Evolutionary conservation across 2,888 invertebrate genomes (phyloP), one percentile per base, ranked within the genome.

Genomic region (Augochlorella aurata): DNA sequence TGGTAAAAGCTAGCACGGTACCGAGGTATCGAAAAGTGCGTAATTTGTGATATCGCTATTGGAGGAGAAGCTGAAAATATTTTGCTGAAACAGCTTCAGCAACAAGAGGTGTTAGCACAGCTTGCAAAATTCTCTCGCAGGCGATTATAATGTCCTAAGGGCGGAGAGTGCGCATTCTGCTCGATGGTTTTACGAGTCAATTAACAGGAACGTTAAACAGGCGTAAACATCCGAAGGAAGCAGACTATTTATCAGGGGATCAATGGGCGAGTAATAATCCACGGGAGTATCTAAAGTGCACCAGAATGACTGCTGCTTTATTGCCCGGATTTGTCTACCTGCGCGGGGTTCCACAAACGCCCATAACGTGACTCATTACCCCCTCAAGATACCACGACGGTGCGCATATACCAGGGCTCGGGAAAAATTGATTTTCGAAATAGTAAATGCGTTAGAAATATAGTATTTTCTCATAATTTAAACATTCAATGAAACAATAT

Each of bases 341-440:
- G 63, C 24, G 69, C 7, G 29, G 63, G 79, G 61, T 52, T 65
- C 52, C 4, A 18, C 7, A 69, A 38, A 38, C 52, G 47, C 21
- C 44, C 44, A 10, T 7, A 16, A 38, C 44, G 63, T 81, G 81
- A 81, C 74, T 79, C 80, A 81, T 14, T 24, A 66, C n/a, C 38
- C 21, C 73, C 66, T 21, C 14, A 21, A 72, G 29, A 78, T 21
- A 61, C 12, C 5, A 18, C 49, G 61, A 29, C n/a, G 16, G 21
- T 38, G 21, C 2, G 9, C 61, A 16, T 5, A 61, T 8, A 24
- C 38, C 38, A 38, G 7, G 4, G 38, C 38, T 38, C 7, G 38
- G 5, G 5, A 38, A 38, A 2, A 38, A 38, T 38, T 29, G 68
- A 81, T 49, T 66, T 78, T 81, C 54, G 63, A 4, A 63, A 52